phyloP scores from a whole-genome alignment of 2,888 invertebrate species.

The Eilema caniola region DNA sequence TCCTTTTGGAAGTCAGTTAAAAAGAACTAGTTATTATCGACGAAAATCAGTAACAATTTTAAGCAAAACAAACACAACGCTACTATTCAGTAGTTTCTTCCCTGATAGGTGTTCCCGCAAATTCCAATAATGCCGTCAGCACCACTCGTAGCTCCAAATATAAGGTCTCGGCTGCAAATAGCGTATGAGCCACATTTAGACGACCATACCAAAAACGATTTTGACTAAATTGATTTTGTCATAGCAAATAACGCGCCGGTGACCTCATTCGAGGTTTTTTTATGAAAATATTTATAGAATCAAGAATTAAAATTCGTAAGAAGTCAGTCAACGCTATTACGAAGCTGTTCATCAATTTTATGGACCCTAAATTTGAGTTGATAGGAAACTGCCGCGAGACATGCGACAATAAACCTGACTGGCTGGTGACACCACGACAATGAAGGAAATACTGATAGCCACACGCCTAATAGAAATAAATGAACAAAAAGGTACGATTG shows the following conservation, averaged over 20 bases:
- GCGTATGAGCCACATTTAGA: slow-evolving; percentile 68
- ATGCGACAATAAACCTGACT: slow-evolving; percentile 79
- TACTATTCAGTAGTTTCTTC: slow-evolving; percentile 48
- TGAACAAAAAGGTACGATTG: slow-evolving; percentile 27
- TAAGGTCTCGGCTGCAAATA: slow-evolving; percentile 71
- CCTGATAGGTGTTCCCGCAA: slow-evolving; percentile 55
- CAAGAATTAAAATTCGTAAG: slow-evolving; percentile 59
- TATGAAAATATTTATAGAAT: slow-evolving; percentile 47
- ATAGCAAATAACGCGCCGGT: slow-evolving; percentile 47
- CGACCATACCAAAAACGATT: slow-evolving; percentile 67
- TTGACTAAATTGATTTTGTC: slow-evolving; percentile 69
- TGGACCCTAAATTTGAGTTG: slow-evolving; percentile 80
- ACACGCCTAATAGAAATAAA: slow-evolving; percentile 64
- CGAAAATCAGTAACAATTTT: neutral
- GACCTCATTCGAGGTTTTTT: slow-evolving; percentile 50
- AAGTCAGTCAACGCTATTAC: slow-evolving; percentile 72
- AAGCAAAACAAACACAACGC: slow-evolving; percentile 14
- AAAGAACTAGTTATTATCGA: neutral
- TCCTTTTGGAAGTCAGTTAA: neutral
- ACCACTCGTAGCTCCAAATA: slow-evolving; percentile 67
- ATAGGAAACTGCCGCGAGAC: slow-evolving; percentile 77
- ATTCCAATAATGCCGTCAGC: slow-evolving; percentile 72
- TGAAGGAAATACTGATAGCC: slow-evolving; percentile 67
- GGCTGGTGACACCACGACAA: slow-evolving; percentile 77
- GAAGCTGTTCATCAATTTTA: slow-evolving; percentile 83